A percentile compares a stretch with the other conserved stretches of the same genome.
Conservation (phyloP, 2,113 vertebrate species). For the Thunnus thynnus region DNA sequence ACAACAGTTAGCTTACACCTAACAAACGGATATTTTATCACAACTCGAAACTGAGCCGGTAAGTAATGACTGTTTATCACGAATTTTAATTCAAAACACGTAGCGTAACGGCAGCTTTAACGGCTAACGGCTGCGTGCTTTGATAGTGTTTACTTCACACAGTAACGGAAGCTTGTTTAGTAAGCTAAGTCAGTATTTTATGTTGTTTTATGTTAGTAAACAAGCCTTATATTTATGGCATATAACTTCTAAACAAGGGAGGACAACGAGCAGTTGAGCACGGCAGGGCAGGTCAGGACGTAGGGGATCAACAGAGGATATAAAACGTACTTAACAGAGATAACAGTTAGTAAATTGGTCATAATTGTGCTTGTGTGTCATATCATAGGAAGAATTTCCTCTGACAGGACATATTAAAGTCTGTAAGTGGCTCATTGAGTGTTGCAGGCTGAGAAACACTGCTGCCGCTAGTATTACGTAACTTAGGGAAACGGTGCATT, state of each 20-base stretch:
- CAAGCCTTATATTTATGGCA: background rate
- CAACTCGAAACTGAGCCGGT: background rate
- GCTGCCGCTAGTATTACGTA: conserved; percentile 31
- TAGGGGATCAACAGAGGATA: background rate
- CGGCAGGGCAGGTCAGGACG: background rate
- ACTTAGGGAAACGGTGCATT: conserved; percentile 39
- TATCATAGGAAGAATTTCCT: background rate
- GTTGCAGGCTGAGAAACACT: conserved; percentile 11
- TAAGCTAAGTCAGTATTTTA: background rate
- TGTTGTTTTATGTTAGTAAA: background rate
- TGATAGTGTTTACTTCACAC: conserved; percentile 37
- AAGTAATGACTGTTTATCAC: background rate
- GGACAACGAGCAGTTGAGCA: background rate
- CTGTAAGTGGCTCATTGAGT: background rate
- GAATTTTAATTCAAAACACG: background rate
- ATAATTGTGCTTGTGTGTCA: background rate
- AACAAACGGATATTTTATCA: background rate
- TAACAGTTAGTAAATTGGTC: background rate
- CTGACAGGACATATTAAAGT: background rate
- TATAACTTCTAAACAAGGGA: background rate
- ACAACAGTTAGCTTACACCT: background rate
- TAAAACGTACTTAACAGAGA: background rate
- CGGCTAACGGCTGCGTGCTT: conserved; percentile 14
- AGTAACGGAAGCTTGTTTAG: conserved; percentile 10
- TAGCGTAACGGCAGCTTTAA: background rate